Conservation (phyloP, 2,888 invertebrate species). For the Zeuzera pyrina region DNA sequence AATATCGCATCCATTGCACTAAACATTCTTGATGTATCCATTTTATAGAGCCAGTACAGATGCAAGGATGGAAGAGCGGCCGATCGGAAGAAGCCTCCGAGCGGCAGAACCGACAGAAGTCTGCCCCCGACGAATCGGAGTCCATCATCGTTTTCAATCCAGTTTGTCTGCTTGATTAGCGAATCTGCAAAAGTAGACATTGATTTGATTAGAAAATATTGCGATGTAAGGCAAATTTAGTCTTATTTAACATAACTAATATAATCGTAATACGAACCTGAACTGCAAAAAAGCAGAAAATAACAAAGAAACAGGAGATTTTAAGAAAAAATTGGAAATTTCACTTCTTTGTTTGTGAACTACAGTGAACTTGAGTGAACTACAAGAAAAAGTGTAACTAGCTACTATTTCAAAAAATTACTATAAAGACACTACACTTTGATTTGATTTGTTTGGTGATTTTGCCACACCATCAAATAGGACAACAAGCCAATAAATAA, state of each 20-base stretch:
- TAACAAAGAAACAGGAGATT: conserved; percentile 32
- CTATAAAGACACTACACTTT: neutral
- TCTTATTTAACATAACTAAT: neutral
- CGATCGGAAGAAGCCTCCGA: conserved; percentile 94
- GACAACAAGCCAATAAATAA: too few relatives aligned
- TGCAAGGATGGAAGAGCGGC: conserved; percentile 97
- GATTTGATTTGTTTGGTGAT: too few relatives aligned
- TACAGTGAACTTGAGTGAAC: conserved; percentile 6
- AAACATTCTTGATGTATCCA: conserved; percentile 99
- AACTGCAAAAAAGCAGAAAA: conserved; percentile 23
- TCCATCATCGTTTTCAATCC: conserved; percentile 64
- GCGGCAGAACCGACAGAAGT: conserved; percentile 98
- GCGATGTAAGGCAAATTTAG: neutral
- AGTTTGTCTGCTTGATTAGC: conserved; percentile 50
- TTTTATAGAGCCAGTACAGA: conserved; percentile 99
- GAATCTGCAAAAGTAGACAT: conserved; percentile 46
- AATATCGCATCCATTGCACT: conserved; percentile 99
- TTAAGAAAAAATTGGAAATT: conserved; percentile 30
- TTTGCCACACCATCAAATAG: too few relatives aligned
- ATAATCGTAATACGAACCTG: conserved; percentile 25
- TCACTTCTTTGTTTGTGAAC: conserved; percentile 50
- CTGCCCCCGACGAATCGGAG: conserved; percentile 75
- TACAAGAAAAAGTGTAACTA: conserved; percentile 25
- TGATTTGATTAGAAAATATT: conserved; percentile 2
- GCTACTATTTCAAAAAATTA: neutral